Base-by-base conservation (phyloP, 2,113 vertebrate species). In the Trematocara variabile region DNA sequence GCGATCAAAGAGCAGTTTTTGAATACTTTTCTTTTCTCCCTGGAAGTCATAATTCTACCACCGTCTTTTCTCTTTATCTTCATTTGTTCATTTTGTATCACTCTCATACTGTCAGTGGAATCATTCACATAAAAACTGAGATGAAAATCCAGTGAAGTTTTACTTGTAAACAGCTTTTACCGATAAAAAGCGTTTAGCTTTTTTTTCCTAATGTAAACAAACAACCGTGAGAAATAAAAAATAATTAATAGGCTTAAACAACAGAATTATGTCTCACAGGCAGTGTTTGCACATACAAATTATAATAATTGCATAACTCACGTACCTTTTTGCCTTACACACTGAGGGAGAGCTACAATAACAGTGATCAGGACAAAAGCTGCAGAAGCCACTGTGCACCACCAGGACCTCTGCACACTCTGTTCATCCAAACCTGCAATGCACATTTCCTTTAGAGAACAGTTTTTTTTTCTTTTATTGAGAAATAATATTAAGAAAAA, bases 301-400 rank as follows among this genome's bases (percentile, higher is more conserved):
- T 28, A 48, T 30, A 52, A 22, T 20, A 63, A 60, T 3, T 55
- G 3, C 56, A 46, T 44, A n/a, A 30, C 39, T 53, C 39, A 70
- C 86, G 28, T 88, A 96, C 96, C 95, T 94, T 79, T 95, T 33
- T 90, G 81, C 39, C 90, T 93, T 5, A 93, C 77, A 88, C 94
- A 96, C 7, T 88, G 94, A 53, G 94, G 90, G 16, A 96, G 83
- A 55, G 89, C 89, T 4, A 94, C 68, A 48, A 85, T 87, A 33
- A 96, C 16, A 9, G 95, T 95, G 82, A 95, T 88, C 13, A 95
- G 37, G 84, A 96, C 94, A 55, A 96, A 95, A 30, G 91, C 92
- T 65, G 88, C 94, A 55, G 95, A 96, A 2, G 94, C 95, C 68
- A 92, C 93, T 1, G 94, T 95, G 84, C 96, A 93, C 96, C 96